Evolutionary conservation across 1,140 invertebrate species (phyloP), one percentile per base, ranked within the genome.

Genomic region (Theocolax elegans): DNA sequence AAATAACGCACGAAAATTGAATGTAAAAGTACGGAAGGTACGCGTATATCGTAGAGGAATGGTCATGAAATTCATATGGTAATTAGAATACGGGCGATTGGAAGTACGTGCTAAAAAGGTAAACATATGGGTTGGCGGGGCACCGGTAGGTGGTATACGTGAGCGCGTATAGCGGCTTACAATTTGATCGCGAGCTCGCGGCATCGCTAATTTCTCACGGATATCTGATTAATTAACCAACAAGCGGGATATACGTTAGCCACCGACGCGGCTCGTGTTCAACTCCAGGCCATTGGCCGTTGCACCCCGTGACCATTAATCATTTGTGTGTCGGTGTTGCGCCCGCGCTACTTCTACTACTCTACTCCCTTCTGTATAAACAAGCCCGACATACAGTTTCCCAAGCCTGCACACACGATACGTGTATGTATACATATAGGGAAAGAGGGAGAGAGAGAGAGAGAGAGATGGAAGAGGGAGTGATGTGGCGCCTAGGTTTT

Each of bases 201-300:
- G 69, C 63, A 75, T 76, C 63, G 69, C 72, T 62, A 62, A 71
- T 76, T 76, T 74, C 69, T 79, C 77, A 72, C 64, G 75, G 81
- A 81, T 85, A 85, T 85, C 85, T 84, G 83, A 85, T 84, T 84
- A 84, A 86, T 85, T 84, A 85, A 83, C 81, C 77, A 51, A 38
- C 64, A 35, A 29, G n/a, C n/a, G n/a, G 69, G 56, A 70, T 46
- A 38, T 21, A 48, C 15, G 6, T 25, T 23, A 40, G 58, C 35
- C 40, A 46, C 42, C 21, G n/a, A 19, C 27, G 17, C 23, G 21
- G 8, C 29, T 27, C 49, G n/a, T 12, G 23, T 15, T 35, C 4
- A 4, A 29, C 6, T 6, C 1, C 13, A 27, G 9, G 44, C 25
- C 44, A 38, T 49, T 58, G 51, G 29, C 29, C 27, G 2, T 21